A percentile compares a stretch with the other conserved stretches of the same genome.
Evolutionary conservation across 2,888 invertebrate species (phyloP).

Genomic region (Phlogophora meticulosa): DNA sequence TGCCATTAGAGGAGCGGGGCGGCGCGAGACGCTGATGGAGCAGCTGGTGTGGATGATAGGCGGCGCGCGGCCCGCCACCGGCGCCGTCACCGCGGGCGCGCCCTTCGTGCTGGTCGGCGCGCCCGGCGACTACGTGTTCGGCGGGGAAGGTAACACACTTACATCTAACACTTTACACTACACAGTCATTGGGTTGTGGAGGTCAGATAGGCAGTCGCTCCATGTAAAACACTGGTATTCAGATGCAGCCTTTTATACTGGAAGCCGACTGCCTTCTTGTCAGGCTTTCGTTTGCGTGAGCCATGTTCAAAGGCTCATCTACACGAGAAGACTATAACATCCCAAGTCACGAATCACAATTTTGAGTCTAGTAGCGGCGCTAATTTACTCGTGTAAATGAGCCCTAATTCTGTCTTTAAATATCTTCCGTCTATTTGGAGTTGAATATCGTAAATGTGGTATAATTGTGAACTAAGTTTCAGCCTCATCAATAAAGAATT

Average conservation of each 20-base stretch:
- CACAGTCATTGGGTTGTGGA: no score
- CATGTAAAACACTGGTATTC: no score
- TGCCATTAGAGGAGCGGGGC: conserved; percentile 65
- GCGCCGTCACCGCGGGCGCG: conserved; percentile 81
- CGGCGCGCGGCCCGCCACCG: conserved; percentile 80
- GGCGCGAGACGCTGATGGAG: conserved; percentile 83
- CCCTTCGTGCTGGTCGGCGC: conserved; percentile 88
- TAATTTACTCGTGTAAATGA: background rate
- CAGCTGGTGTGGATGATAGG: conserved; percentile 87
- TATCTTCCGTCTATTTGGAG: background rate
- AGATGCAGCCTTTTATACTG: no score
- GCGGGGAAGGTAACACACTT: conserved; percentile 81
- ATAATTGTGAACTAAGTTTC: no score
- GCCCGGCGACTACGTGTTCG: conserved; percentile 88
- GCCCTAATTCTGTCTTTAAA: background rate
- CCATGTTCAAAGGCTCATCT: no score
- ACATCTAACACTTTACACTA: no score
- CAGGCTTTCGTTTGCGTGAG: background rate
- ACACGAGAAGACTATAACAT: no score
- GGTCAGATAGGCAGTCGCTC: no score
- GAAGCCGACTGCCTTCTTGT: no score
- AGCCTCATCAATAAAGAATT: no score
- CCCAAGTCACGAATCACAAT: no score
- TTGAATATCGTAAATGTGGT: background rate
- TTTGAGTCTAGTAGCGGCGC: no score